Evolutionary conservation across 1,140 invertebrate genomes (phyloP).

Genomic region (Papilio xuthus): DNA sequence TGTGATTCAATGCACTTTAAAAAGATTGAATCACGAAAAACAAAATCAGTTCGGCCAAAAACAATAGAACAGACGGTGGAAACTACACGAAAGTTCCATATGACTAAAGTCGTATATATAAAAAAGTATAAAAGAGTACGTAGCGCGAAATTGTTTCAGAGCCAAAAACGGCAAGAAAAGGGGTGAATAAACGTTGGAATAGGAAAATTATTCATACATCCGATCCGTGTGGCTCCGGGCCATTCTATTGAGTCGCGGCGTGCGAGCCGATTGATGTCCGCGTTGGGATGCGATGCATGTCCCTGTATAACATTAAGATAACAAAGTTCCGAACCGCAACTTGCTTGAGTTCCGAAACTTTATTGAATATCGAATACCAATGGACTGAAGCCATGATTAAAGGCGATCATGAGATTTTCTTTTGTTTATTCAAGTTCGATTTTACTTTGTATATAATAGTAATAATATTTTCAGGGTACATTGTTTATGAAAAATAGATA

Average conservation of each 20-base stretch:
- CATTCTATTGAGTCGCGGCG: neutral
- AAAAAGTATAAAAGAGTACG: slow-evolving; percentile 51
- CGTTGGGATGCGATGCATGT: slow-evolving; percentile 19
- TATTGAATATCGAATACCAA: slow-evolving; percentile 20
- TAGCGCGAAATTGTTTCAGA: slow-evolving; percentile 60
- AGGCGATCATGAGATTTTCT: neutral
- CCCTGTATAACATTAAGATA: slow-evolving; percentile 31
- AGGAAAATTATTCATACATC: slow-evolving; percentile 73
- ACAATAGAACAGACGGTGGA: neutral
- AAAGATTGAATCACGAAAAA: neutral
- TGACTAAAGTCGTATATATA: neutral
- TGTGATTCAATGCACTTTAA: neutral
- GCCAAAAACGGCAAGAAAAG: slow-evolving; percentile 61
- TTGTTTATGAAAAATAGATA: neutral
- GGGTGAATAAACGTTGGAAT: slow-evolving; percentile 63
- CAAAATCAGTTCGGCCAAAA: neutral
- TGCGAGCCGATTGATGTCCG: slow-evolving; percentile 26
- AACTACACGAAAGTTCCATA: neutral
- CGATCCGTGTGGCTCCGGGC: slow-evolving; percentile 52
- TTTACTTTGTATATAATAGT: neutral
- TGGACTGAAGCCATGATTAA: slow-evolving; percentile 7
- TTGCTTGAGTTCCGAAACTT: slow-evolving; percentile 12
- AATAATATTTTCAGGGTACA: neutral
- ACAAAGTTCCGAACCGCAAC: slow-evolving; percentile 32
- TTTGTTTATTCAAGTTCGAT: neutral